These are phyloP conservation scores for Notechis scutatus DNA, from an alignment of 2,113 vertebrate genomes.

Conservation along the genomic window DNA sequence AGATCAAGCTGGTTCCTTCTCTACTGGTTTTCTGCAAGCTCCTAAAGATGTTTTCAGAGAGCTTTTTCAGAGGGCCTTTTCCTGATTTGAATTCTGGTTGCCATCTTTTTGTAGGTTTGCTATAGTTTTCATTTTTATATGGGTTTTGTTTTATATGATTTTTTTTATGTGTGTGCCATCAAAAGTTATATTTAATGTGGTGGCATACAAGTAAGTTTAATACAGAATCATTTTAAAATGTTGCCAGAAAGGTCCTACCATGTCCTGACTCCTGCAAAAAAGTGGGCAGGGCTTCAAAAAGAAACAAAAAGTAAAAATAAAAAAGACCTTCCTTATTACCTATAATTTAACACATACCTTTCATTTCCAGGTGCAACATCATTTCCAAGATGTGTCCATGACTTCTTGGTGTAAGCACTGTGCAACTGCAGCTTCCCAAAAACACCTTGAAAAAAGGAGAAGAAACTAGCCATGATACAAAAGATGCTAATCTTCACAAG, in stretches of 20 bases:
- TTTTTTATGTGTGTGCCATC: not conserved
- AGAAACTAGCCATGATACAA: not conserved
- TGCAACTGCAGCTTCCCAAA: conserved; percentile 71
- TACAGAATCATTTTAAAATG: not conserved
- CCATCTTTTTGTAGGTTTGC: not conserved
- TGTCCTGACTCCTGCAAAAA: not conserved
- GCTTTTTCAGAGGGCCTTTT: not conserved
- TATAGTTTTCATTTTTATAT: not conserved
- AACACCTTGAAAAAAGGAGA: conserved; percentile 57
- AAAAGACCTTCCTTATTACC: not conserved
- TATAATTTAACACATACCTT: conserved; percentile 58
- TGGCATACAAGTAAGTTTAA: not conserved
- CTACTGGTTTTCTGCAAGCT: not conserved
- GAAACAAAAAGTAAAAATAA: not conserved
- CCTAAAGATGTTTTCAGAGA: not conserved
- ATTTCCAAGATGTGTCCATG: conserved; percentile 68
- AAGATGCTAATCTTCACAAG: not conserved
- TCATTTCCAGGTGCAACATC: conserved; percentile 70
- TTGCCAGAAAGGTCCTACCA: not conserved
- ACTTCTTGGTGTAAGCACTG: conserved; percentile 63
- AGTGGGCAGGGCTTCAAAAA: not conserved
- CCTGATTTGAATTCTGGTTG: not conserved
- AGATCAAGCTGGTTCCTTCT: not conserved
- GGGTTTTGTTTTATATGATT: not conserved
- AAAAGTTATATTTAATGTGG: not conserved